Evolutionary conservation across 2,797 vertebrate species (phyloP), one percentile per base, ranked within the genome.

Genomic region (Tiaroga cobitis): DNA sequence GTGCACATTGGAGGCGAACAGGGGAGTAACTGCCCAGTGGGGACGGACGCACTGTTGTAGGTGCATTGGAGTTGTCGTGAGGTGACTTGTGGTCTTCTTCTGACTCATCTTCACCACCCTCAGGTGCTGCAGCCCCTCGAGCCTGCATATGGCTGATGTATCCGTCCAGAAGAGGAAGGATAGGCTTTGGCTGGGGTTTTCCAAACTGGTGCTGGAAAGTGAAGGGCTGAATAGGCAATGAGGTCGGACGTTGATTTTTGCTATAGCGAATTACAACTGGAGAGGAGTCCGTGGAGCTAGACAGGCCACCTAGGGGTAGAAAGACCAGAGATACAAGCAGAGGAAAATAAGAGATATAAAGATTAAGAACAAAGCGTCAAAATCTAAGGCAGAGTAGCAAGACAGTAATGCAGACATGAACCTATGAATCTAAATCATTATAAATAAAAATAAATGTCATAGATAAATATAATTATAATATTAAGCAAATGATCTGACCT

Each of bases 171-270:
- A 97, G 95, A 19, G 97, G 97, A 75, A 95, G 96, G 81, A 96
- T 92, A 1, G 94, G 92, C 90, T 97, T 97, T 86, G 93, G 94
- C 89, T 96, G 93, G 0, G 94, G 87, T 88, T 95, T 96, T 85
- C 94, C 96, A 89, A 99, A 97, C 91, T 97, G 97, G 90, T 99
- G 97, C 90, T 98, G 97, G 91, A 99, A 97, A 91, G 97, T 97
- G 89, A 99, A 99, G 61, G 98, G 97, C 93, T 99, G 98, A 92
- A 99, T 99, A 88, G 98, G 98, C 89, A 99, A 96, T 16, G 96
- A 96, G 1, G 97, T 99, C 49, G 98, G 98, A 24, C 98, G 96
- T 94, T 99, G 98, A 88, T 99, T 97, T 91, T 98, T 98, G 90
- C 95, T 97, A 95, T 99, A 99, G 87, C 98, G 97, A 80, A 98